A percentile compares a stretch with the other conserved stretches of the same genome.
These are phyloP conservation scores for Erpobdella octoculata DNA, from an alignment of 2,888 invertebrate genomes.

Conservation along the genomic window DNA sequence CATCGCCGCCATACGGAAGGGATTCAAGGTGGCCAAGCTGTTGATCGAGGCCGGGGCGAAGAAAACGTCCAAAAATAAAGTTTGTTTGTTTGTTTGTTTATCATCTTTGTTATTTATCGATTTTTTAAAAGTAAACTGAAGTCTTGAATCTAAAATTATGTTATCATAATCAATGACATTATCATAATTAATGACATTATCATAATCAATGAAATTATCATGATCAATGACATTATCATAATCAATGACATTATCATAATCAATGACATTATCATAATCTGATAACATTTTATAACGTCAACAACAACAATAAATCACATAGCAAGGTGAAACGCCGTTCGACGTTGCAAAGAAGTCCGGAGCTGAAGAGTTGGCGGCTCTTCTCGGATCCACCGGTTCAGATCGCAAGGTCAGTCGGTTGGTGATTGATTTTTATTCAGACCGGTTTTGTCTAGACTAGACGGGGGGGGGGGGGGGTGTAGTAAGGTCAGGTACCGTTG, in stretches of 20 bases:
- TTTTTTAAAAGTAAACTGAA: not conserved
- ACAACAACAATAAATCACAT: too few relatives aligned
- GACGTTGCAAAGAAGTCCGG: conserved; percentile 83
- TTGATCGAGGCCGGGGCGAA: conserved; percentile 78
- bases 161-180: not conserved
- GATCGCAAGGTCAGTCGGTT: too few relatives aligned
- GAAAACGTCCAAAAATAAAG: conserved; percentile 65
- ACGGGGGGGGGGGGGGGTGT: too few relatives aligned
- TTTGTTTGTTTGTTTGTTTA: conserved; percentile 39
- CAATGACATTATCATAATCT: too few relatives aligned
- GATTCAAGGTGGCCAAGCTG: conserved; percentile 80
- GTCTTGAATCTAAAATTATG: not conserved
- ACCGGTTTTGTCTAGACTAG: too few relatives aligned
- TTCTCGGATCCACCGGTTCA: conserved; percentile 61
- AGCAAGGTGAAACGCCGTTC: conserved; percentile 76
- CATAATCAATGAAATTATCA: too few relatives aligned
- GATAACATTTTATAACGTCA: too few relatives aligned
- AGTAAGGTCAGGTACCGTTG: too few relatives aligned
- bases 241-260: too few relatives aligned
- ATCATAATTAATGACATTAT: too few relatives aligned
- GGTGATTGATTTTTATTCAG: too few relatives aligned
- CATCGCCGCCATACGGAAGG: conserved; percentile 85
- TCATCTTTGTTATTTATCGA: not conserved
- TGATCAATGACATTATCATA: too few relatives aligned
- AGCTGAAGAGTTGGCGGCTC: conserved; percentile 72